These are phyloP conservation scores for Eugnorisma glareosa DNA, from an alignment of 2,888 invertebrate species.

Conservation along the genomic window DNA sequence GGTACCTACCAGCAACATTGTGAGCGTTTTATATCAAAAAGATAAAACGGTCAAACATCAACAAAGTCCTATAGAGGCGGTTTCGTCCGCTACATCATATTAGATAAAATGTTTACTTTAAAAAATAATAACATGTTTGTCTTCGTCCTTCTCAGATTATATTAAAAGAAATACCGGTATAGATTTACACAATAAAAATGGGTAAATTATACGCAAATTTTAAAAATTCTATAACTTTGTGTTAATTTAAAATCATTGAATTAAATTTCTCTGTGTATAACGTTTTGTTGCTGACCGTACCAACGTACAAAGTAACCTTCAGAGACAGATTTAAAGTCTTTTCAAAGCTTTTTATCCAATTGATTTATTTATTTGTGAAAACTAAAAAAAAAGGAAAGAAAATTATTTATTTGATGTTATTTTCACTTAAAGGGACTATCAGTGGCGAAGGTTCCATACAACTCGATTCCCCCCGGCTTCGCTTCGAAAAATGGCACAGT, in stretches of 20 bases:
- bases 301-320: background rate
- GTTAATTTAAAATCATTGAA: background rate
- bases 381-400: no score
- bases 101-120: background rate
- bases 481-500: no score
- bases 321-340: background rate
- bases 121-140: background rate
- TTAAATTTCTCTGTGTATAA: background rate
- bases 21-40: conserved; percentile 34
- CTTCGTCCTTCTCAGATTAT: background rate
- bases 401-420: no score
- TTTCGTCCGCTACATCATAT: background rate
- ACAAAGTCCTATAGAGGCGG: background rate
- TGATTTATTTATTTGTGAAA: background rate
- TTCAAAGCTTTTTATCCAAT: background rate
- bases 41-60: conserved; percentile 38
- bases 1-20: conserved; percentile 14
- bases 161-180: background rate
- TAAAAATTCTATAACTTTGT: background rate
- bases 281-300: background rate
- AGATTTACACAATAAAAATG: background rate
- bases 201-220: background rate
- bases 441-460: no score
- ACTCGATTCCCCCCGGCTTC: no score
- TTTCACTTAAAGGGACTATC: no score